Evolutionary conservation across 2,113 vertebrate species (phyloP).

Genomic region (Macquaria australasica): DNA sequence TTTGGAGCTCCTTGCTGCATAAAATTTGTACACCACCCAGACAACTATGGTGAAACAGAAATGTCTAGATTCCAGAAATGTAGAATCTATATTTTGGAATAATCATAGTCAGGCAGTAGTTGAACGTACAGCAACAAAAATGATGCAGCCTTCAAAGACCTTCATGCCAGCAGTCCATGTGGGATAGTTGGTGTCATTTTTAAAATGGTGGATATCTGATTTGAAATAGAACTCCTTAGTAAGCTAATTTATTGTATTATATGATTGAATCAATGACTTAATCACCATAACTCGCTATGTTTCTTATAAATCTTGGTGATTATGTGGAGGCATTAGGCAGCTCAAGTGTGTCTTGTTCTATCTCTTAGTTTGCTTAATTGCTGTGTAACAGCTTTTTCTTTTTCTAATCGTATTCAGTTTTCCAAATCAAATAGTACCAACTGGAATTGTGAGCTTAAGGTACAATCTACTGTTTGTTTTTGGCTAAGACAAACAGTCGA

Average conservation of each 20-base stretch:
- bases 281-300: background rate
- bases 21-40: background rate
- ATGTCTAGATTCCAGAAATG: background rate
- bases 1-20: background rate
- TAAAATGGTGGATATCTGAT: background rate
- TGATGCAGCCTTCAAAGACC: background rate
- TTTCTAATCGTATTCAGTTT: background rate
- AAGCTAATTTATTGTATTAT: background rate
- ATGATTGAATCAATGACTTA: background rate
- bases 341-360: background rate
- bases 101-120: background rate
- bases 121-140: background rate
- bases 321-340: background rate
- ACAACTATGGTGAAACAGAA: background rate
- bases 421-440: slow-evolving; percentile 1
- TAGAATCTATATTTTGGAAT: background rate
- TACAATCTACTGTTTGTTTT: slow-evolving; percentile 38
- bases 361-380: background rate
- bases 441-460: background rate
- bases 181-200: background rate
- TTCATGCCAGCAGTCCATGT: background rate
- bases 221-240: background rate
- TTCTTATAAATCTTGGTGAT: background rate
- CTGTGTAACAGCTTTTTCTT: background rate
- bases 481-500: slow-evolving; percentile 28